Base-by-base conservation (phyloP, 2,113 vertebrate species). In the Ammodytes marinus region DNA sequence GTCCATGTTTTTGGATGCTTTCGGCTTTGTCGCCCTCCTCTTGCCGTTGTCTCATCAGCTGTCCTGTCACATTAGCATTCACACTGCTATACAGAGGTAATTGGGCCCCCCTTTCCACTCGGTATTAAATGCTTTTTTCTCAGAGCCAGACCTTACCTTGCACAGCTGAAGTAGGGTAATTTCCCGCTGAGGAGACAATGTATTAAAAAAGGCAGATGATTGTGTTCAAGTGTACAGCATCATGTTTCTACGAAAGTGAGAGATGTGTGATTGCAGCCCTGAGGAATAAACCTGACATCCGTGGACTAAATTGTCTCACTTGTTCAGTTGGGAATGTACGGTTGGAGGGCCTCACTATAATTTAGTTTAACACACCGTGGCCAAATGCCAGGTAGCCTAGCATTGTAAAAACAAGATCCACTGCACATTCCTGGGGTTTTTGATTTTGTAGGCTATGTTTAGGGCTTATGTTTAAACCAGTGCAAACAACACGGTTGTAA, bases 81-180 rank as follows among this genome's bases (percentile, higher is more conserved):
- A 27, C 27, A 27, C 27, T 27, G 27, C 55, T 42, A 19, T 60
- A 43, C 54, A 73, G 35, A 69, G 65, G 84, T 82, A 86, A 85
- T 85, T 61, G 78, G 74, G 39, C 47, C 61, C 47, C 61, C 40
- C 71, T 83, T 84, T 83, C 69, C 74, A 68, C 79, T 81, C 66
- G 42, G 67, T 83, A 27, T 27, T 27, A 85, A 83, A 83, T 57
- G 70, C 80, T 79, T 74, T 27, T 27, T 84, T 72, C 65, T 17
- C 66, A 80, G 64, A 73, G 77, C 6, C 39, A 86, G 70, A 64
- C 68, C 66, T 79, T 27, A 74, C 35, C 76, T 50, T 73, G 53
- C 67, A 37, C 61, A 19, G 60, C 81, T 86, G 84, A 84, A 88
- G 83, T 35, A 19, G 82, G 5, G 78, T 86, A 83, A 90, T 91